A percentile compares a stretch with the other conserved stretches of the same genome.
phyloP scores from a whole-genome alignment of 2,113 vertebrate genomes.

The Crotalus helleri region DNA sequence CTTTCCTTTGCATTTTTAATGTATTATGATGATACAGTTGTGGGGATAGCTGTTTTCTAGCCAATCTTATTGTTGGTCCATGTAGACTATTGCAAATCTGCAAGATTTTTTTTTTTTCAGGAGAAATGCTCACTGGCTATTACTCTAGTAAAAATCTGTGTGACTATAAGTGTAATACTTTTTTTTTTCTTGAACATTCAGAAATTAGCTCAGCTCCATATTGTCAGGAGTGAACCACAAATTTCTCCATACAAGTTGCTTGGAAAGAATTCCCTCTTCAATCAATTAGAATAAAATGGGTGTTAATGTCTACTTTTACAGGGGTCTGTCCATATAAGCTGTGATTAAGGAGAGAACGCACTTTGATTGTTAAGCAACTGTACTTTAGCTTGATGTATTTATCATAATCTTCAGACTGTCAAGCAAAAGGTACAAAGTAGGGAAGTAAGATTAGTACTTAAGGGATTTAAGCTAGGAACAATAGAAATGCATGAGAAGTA shows the following conservation, averaged over 20 bases:
- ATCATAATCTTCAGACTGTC: neutral
- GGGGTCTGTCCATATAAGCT: neutral
- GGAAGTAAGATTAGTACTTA: neutral
- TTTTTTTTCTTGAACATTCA: neutral
- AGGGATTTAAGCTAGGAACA: neutral
- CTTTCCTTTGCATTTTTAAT: too few relatives aligned
- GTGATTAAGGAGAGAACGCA: neutral
- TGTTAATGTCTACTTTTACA: neutral
- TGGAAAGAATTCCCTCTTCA: neutral
- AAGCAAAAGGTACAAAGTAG: neutral
- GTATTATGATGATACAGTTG: neutral
- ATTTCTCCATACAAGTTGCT: neutral
- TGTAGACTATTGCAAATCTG: neutral
- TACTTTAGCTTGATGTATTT: neutral
- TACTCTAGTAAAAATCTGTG: neutral
- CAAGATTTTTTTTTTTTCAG: neutral
- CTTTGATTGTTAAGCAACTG: neutral
- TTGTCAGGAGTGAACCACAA: neutral
- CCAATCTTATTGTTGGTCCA: neutral
- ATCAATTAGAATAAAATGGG: neutral
- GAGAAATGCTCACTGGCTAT: neutral
- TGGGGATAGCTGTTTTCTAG: neutral
- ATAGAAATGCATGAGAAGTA: neutral
- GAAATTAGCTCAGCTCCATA: neutral
- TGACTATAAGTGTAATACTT: neutral